phyloP scores from a whole-genome alignment of 2,888 invertebrate species.

The Torymus auratus region DNA sequence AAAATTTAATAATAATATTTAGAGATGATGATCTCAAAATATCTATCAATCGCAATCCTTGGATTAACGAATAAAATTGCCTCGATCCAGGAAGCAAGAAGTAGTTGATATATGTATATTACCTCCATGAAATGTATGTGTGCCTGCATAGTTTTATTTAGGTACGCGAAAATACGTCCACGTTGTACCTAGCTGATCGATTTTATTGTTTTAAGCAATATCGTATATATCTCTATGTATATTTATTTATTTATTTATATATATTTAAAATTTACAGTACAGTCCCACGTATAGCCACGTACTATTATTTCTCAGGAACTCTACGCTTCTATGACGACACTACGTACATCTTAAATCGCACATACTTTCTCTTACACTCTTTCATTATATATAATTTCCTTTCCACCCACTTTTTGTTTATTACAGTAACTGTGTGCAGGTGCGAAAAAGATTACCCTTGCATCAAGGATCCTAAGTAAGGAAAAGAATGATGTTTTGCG shows the following conservation, averaged over 20 bases:
- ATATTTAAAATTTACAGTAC: slow-evolving; percentile 52
- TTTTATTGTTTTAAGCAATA: slow-evolving; percentile 39
- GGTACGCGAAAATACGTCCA: slow-evolving; percentile 25
- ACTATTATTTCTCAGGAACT: slow-evolving; percentile 53
- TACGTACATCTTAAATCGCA: slow-evolving; percentile 36
- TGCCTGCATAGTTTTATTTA: slow-evolving; percentile 19
- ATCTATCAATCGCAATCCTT: slow-evolving; percentile 27
- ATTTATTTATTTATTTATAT: slow-evolving; percentile 47
- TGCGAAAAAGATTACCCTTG: slow-evolving; percentile 1
- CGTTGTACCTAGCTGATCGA: slow-evolving; percentile 19
- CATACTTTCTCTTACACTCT: slow-evolving; percentile 14
- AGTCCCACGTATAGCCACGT: slow-evolving; percentile 44
- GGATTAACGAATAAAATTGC: slow-evolving; percentile 7
- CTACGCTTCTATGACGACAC: slow-evolving; percentile 41
- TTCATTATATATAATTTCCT: slow-evolving; percentile 1
- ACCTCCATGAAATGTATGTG: slow-evolving; percentile 32
- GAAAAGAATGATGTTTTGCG: slow-evolving; percentile 1
- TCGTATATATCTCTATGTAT: slow-evolving; percentile 36
- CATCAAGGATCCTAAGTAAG: neutral
- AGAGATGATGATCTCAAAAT: slow-evolving; percentile 38
- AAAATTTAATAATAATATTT: slow-evolving; percentile 36
- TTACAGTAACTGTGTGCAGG: slow-evolving; percentile 52
- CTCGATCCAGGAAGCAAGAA: slow-evolving; percentile 12
- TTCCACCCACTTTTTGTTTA: slow-evolving; percentile 31
- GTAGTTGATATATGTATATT: slow-evolving; percentile 27